A percentile compares a stretch with the other conserved stretches of the same genome.
phyloP scores from a whole-genome alignment of 2,888 invertebrate genomes.

The Arge pagana region DNA sequence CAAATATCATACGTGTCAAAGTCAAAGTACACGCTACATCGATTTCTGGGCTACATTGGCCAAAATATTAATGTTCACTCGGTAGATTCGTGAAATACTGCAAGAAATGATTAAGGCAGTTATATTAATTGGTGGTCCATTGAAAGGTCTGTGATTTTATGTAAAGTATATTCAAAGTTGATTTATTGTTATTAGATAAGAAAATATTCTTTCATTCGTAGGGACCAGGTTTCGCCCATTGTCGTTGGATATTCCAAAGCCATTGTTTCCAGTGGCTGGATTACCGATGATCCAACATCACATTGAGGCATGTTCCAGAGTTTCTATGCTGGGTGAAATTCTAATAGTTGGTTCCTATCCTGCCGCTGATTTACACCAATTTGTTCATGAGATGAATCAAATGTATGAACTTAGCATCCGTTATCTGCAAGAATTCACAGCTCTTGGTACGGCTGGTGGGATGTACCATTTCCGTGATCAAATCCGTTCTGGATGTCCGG shows the following conservation, averaged over 20 bases:
- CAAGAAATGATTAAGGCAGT: constrained; percentile 77
- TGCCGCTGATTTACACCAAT: constrained; percentile 80
- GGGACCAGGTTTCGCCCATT: constrained; percentile 97
- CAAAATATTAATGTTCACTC: no score
- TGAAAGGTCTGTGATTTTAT: constrained; percentile 73
- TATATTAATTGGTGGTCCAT: constrained; percentile 91
- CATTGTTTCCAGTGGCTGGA: constrained; percentile 96
- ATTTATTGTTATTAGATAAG: no score
- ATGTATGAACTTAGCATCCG: constrained; percentile 59
- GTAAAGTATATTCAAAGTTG: not conserved
- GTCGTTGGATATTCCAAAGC: constrained; percentile 96
- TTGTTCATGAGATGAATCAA: constrained; percentile 76
- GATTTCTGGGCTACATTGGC: not conserved
- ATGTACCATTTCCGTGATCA: constrained; percentile 97
- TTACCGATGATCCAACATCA: constrained; percentile 95
- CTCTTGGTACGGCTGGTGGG: constrained; percentile 95
- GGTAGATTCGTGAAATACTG: not conserved
- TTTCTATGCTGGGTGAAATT: constrained; percentile 85
- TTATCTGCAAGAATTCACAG: constrained; percentile 94
- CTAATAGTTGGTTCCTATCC: constrained; percentile 94
- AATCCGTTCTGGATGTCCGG: constrained; percentile 84
- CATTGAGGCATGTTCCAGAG: constrained; percentile 86
- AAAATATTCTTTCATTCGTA: constrained; percentile 55
- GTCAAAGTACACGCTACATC: constrained; percentile 10
- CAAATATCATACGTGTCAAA: constrained; percentile 6